Conservation (phyloP, 2,113 vertebrate genomes). For the Carassius auratus region DNA sequence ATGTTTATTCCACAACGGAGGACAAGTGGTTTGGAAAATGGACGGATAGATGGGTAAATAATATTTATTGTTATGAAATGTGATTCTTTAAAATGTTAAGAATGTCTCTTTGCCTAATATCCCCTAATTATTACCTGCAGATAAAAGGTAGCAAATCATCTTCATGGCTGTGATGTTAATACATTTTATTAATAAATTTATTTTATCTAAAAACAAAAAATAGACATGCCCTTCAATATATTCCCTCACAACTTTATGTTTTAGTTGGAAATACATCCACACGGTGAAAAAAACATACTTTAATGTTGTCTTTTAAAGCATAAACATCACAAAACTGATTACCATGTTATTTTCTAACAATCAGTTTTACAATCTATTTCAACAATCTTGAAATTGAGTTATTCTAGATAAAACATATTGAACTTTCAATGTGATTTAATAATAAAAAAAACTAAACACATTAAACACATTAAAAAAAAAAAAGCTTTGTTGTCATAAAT, state of each 20-base stretch:
- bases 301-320: not conserved
- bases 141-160: not conserved
- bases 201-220: not conserved
- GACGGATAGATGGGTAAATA: too few species aligned
- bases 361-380: too few species aligned
- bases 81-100: not conserved
- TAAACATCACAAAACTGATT: not conserved
- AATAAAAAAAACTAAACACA: too few species aligned
- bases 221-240: not conserved
- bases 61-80: not conserved
- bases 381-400: not conserved
- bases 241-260: not conserved
- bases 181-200: not conserved
- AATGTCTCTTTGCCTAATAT: not conserved
- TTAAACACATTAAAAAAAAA: too few species aligned
- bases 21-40: too few species aligned
- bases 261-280: not conserved
- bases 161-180: not conserved
- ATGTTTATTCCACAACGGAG: too few species aligned
- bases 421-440: not conserved
- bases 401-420: not conserved
- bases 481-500: not conserved
- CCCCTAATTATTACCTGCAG: not conserved
- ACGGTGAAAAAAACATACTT: not conserved
- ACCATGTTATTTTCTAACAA: not conserved